Percentiles rank a stretch among this genome's conserved stretches.
phyloP scores from a whole-genome alignment of 2,797 vertebrate species.

The Loris lydekkerianus region DNA sequence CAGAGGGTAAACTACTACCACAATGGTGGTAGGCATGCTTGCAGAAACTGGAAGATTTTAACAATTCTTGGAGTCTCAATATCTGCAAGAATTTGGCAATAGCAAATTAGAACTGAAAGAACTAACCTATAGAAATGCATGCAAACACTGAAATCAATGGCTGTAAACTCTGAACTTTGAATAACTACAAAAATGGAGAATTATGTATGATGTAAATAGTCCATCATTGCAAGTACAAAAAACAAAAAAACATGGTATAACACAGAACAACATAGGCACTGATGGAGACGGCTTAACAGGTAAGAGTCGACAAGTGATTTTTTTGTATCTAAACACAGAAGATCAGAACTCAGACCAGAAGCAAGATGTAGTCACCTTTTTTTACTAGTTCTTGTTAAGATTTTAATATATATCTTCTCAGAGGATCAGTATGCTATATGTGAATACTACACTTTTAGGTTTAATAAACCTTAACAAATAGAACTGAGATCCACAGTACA shows the following conservation, averaged over 20 bases:
- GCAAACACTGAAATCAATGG: neutral
- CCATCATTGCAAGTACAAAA: slow-evolving; percentile 1
- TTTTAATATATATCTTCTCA: neutral
- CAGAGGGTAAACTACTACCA: neutral
- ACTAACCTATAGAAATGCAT: slow-evolving; percentile 51
- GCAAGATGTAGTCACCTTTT: neutral
- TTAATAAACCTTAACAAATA: slow-evolving; percentile 4
- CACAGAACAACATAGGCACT: neutral
- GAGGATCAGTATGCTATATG: neutral
- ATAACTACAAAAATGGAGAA: neutral
- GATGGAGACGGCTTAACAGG: neutral
- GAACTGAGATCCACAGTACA: slow-evolving; percentile 6
- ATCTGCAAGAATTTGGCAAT: slow-evolving; percentile 1
- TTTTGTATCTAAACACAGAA: neutral
- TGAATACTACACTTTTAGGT: neutral
- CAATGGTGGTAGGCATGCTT: neutral
- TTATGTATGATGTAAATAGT: neutral
- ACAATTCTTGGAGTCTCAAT: neutral
- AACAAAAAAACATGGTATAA: neutral
- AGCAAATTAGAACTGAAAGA: slow-evolving; percentile 53
- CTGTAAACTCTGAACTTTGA: neutral
- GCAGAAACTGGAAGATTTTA: slow-evolving; percentile 44
- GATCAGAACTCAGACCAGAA: neutral
- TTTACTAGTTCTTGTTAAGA: neutral
- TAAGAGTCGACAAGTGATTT: neutral